Evolutionary conservation across 2,113 vertebrate genomes (phyloP), one percentile per base, ranked within the genome.

Genomic region (Sebastes schlegelii): DNA sequence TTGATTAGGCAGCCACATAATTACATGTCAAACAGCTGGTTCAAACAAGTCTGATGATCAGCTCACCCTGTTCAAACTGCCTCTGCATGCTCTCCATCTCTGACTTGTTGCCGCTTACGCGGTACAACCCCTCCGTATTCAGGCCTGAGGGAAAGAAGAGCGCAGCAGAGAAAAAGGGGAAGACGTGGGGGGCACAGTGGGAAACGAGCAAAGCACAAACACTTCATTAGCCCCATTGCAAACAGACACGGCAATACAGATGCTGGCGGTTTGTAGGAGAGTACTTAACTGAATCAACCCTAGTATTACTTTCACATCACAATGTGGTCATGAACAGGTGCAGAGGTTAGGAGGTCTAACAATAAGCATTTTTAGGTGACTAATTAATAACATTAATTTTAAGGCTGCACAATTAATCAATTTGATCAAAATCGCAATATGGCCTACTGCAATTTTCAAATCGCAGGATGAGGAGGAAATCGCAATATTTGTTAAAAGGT

Each of bases 1-100:
- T 79, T 77, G 78, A 91, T 81, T 65, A 77, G 52, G 51, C 52
- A 83, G 65, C 73, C 65, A 74, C 70, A 87, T 88, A 88, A 91
- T 88, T 83, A 86, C 66, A 89, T 8, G 63, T 67, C 74, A 84
- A 90, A 80, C 78, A 83, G 74, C 70, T 85, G 84, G 60, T 81
- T 89, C 74, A 86, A 77, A 70, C 72, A 74, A 70, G 40, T 52
- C 66, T 16, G 64, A 86, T 40, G 75, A 81, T 71, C 65, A 49
- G 82, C 95, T 95, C 87, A 99, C 98, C 98, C 91, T 99, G 98
- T 88, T 99, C 98, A 54, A 99, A 99, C 95, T 99, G 98, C n/a
- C 97, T 96, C 92, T 99, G 98, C 91, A 99, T 95, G 84, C 96
- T 97, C 84, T 99, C 98, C 97, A 99, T 99, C 93, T 99, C 98